A percentile compares a stretch with the other conserved stretches of the same genome.
Evolutionary conservation across 1,140 invertebrate species (phyloP).

Genomic region (Drosophila tani): DNA sequence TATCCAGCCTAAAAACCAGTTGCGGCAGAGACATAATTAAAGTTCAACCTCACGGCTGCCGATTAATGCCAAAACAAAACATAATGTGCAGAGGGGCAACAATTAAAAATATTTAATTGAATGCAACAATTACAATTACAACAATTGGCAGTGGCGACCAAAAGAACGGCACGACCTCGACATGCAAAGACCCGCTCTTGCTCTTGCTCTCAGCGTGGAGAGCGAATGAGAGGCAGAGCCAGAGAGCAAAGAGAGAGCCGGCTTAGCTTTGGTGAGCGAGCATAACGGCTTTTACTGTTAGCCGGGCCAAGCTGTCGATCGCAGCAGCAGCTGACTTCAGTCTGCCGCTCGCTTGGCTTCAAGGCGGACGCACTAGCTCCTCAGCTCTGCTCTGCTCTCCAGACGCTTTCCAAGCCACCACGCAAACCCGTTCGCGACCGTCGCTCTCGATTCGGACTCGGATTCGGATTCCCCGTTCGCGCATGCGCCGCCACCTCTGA

Average conservation of each 20-base stretch:
- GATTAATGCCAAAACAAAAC: constrained; percentile 52
- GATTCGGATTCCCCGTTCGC: constrained; percentile 35
- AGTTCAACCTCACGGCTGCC: constrained; percentile 74
- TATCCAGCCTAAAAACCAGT: constrained; percentile 56
- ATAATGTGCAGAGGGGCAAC: constrained; percentile 53
- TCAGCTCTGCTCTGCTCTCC: constrained; percentile 18
- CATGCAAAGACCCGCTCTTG: constrained; percentile 60
- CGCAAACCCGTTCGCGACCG: constrained; percentile 58
- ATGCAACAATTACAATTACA: constrained; percentile 61
- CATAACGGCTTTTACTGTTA: constrained; percentile 80
- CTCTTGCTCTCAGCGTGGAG: not conserved
- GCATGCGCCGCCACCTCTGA: constrained; percentile 55
- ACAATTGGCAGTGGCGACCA: constrained; percentile 44
- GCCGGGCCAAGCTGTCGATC: constrained; percentile 43
- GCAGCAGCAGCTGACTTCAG: constrained; percentile 65
- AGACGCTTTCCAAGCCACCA: constrained; percentile 10
- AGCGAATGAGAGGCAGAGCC: constrained; percentile 19
- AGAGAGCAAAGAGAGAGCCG: constrained; percentile 19
- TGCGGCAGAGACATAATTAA: constrained; percentile 59
- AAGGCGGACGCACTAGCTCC: constrained; percentile 68
- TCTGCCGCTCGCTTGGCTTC: constrained; percentile 78
- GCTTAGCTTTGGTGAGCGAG: constrained; percentile 18
- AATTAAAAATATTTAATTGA: constrained; percentile 76
- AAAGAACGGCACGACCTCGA: constrained; percentile 74
- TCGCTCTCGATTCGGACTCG: constrained; percentile 15